These are phyloP conservation scores for Notodromas monacha DNA, from an alignment of 2,888 invertebrate genomes.

Conservation along the genomic window DNA sequence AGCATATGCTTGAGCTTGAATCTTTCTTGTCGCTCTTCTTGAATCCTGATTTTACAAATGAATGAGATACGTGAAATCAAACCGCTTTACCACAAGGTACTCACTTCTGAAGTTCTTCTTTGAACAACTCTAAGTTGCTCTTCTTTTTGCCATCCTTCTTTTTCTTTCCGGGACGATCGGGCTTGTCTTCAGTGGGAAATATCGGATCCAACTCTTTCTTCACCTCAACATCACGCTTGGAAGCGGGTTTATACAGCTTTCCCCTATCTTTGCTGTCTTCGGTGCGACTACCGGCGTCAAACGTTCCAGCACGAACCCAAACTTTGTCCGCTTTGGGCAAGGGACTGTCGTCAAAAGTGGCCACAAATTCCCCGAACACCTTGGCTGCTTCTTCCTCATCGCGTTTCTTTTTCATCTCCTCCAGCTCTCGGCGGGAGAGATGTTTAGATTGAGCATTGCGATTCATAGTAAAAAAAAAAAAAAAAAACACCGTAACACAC, in stretches of 20 bases:
- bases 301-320: constrained; percentile 92
- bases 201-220: constrained; percentile 18
- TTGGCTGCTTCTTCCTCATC: constrained; percentile 68
- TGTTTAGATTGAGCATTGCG: no score
- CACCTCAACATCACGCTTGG: constrained; percentile 31
- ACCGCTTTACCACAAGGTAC: constrained; percentile 12
- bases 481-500: no score
- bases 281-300: constrained; percentile 69
- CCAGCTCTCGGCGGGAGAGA: constrained; percentile 22
- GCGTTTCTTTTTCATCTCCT: constrained; percentile 53
- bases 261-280: constrained; percentile 63
- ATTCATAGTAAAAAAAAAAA: no score
- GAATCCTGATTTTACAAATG: neutral
- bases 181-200: constrained; percentile 16
- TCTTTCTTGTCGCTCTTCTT: constrained; percentile 1
- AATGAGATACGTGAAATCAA: constrained; percentile 9
- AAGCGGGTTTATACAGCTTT: constrained; percentile 66
- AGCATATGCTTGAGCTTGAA: neutral
- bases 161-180: constrained; percentile 27
- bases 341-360: constrained; percentile 62
- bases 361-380: constrained; percentile 87
- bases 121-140: constrained; percentile 85
- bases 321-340: constrained; percentile 38
- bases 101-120: constrained; percentile 81
- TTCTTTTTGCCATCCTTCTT: constrained; percentile 59